Percentiles rank a stretch among this genome's conserved stretches.
Evolutionary conservation across 2,113 vertebrate genomes (phyloP).

Genomic region (Lynx canadensis): DNA sequence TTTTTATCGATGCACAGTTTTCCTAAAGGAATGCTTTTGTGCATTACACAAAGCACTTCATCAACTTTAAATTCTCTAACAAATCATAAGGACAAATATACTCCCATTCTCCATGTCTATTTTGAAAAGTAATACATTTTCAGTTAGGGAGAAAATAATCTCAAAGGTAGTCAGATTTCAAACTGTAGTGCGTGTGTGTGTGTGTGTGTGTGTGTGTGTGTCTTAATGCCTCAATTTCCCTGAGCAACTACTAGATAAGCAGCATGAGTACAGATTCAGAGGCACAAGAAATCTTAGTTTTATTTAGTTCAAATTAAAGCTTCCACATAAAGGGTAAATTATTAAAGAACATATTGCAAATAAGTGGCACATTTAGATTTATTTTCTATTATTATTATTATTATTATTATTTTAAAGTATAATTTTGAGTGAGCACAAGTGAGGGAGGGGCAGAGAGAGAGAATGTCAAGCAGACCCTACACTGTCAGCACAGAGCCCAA

Average conservation of each 20-base stretch:
- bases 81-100: neutral
- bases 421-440: no score
- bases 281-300: neutral
- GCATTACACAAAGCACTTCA: neutral
- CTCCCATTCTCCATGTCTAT: neutral
- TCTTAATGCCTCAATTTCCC: neutral
- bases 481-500: no score
- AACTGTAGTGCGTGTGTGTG: neutral
- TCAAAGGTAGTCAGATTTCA: neutral
- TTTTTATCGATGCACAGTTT: neutral
- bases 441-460: no score
- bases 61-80: neutral
- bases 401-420: no score
- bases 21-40: neutral
- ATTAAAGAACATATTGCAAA: neutral
- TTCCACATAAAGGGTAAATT: neutral
- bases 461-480: no score
- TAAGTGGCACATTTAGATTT: neutral
- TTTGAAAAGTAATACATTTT: conserved; percentile 22
- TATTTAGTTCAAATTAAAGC: neutral
- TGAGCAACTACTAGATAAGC: neutral
- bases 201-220: neutral
- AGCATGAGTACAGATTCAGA: neutral
- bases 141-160: neutral
- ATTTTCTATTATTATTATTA: no score